A percentile compares a stretch with the other conserved stretches of the same genome.
These are phyloP conservation scores for Anas capensis DNA, from an alignment of 2,797 vertebrate genomes.

Conservation along the genomic window DNA sequence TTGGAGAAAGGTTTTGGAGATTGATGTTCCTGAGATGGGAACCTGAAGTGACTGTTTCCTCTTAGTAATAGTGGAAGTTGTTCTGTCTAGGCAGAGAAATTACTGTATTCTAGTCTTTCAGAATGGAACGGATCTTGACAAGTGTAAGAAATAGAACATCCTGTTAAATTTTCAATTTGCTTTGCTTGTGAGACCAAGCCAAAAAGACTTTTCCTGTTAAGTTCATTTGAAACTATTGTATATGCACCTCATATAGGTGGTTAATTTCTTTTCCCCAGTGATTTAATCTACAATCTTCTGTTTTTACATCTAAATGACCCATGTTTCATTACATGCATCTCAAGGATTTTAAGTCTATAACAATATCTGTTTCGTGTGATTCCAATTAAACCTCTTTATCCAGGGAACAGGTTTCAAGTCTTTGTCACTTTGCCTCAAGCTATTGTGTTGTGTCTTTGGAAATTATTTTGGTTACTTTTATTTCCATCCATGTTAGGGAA, in stretches of 20 bases:
- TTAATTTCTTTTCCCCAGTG: background rate
- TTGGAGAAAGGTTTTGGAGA: constrained; percentile 29
- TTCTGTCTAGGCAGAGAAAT: background rate
- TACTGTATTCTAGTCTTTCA: background rate
- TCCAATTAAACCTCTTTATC: background rate
- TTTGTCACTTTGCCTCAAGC: background rate
- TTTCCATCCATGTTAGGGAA: background rate
- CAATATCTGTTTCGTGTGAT: background rate
- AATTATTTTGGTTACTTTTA: background rate
- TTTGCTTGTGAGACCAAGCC: background rate
- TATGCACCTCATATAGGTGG: background rate
- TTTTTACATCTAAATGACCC: background rate
- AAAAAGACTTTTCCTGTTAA: background rate
- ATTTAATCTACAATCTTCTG: background rate
- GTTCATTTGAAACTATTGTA: background rate
- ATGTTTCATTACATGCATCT: background rate
- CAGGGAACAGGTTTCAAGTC: background rate
- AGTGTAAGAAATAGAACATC: constrained; percentile 36
- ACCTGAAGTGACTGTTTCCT: constrained; percentile 34
- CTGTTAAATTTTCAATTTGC: constrained; percentile 24
- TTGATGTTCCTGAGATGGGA: constrained; percentile 23
- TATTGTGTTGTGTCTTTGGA: background rate
- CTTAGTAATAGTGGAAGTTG: background rate
- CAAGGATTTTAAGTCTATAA: background rate
- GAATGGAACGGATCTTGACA: background rate